These are phyloP conservation scores for Drosophila murphyi DNA, from an alignment of 1,140 invertebrate species.

Conservation along the genomic window DNA sequence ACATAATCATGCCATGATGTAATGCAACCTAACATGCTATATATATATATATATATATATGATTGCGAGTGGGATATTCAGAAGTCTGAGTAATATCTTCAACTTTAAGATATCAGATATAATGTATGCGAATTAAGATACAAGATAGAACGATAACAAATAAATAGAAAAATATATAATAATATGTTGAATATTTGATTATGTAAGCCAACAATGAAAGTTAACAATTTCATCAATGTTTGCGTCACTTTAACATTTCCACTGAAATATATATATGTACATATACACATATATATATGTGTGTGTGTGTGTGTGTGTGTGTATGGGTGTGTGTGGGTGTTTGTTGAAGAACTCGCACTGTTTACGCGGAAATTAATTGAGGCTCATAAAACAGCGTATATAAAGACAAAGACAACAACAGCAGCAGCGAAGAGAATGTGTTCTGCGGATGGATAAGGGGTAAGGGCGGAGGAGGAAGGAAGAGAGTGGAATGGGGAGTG, in stretches of 20 bases:
- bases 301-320: neutral
- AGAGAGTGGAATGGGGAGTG: neutral
- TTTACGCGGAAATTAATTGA: slow-evolving; percentile 78
- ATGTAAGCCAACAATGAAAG: neutral
- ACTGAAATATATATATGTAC: neutral
- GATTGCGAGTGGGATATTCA: too few relatives aligned
- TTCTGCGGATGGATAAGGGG: too few relatives aligned
- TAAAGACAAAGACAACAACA: slow-evolving; percentile 43
- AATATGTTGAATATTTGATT: too few relatives aligned
- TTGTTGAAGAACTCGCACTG: slow-evolving; percentile 28
- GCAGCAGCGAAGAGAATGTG: neutral
- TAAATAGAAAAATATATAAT: neutral
- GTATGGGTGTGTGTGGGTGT: slow-evolving; percentile 4
- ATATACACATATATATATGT: neutral
- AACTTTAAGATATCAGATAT: neutral
- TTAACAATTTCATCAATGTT: neutral
- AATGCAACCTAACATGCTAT: too few relatives aligned
- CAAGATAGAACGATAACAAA: neutral
- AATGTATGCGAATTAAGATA: neutral
- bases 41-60: too few relatives aligned
- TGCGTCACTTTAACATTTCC: neutral
- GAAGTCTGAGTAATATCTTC: neutral
- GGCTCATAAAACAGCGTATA: slow-evolving; percentile 74
- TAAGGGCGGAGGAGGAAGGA: neutral
- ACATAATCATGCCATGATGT: too few relatives aligned